phyloP scores from a whole-genome alignment of 2,113 vertebrate genomes.

The Rhinolophus sinicus region DNA sequence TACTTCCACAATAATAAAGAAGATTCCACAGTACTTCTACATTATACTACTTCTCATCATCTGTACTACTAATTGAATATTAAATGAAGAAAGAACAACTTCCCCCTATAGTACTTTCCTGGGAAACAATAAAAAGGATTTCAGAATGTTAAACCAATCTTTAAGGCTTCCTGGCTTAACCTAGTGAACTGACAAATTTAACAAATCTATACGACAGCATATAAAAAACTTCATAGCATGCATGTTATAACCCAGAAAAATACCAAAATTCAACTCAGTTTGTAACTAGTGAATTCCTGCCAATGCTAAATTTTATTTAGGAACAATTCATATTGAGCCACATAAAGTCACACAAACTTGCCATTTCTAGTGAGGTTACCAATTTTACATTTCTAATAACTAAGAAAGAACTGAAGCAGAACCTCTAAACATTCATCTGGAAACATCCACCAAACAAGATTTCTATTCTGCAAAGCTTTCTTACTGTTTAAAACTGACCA shows the following conservation, averaged over 20 bases:
- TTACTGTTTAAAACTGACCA: conserved; percentile 35
- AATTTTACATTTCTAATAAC: conserved; percentile 40
- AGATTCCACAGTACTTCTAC: background rate
- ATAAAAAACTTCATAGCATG: conserved; percentile 28
- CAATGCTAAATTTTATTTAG: conserved; percentile 44
- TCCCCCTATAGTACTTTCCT: conserved; percentile 29
- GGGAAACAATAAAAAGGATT: conserved; percentile 50
- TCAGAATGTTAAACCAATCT: conserved; percentile 27
- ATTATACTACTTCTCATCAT: conserved; percentile 34
- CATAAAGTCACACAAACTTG: conserved; percentile 22
- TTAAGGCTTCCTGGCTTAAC: conserved; percentile 41
- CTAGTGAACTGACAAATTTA: conserved; percentile 27
- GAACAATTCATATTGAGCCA: conserved; percentile 15
- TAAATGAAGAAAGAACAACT: conserved; percentile 54
- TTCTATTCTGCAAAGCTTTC: background rate
- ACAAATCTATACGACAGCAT: conserved; percentile 20
- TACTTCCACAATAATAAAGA: background rate
- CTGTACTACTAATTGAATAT: background rate
- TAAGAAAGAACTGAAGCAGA: conserved; percentile 46
- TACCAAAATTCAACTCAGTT: conserved; percentile 62
- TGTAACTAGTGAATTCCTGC: conserved; percentile 61
- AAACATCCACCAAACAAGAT: conserved; percentile 36
- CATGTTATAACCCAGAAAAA: conserved; percentile 12
- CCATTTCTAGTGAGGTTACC: conserved; percentile 26
- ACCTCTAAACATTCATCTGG: conserved; percentile 39